phyloP scores from a whole-genome alignment of 2,888 invertebrate genomes.

The Sycophila texana region DNA sequence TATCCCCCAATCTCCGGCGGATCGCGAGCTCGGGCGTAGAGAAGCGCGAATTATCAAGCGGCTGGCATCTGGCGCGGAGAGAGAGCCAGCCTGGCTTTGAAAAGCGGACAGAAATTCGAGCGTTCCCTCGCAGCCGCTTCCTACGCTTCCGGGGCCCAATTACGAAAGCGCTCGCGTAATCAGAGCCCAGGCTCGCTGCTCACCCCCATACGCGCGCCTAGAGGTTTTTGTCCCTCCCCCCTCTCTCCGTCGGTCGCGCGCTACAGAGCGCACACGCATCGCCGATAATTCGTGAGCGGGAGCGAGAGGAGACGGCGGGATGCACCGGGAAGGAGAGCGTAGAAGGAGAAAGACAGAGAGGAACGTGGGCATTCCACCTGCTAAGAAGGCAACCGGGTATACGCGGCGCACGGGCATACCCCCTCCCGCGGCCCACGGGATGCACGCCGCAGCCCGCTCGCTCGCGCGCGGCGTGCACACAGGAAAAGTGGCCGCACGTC shows the following conservation, averaged over 20 bases:
- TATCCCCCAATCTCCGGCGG: slow-evolving; percentile 47
- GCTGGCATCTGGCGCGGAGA: slow-evolving; percentile 40
- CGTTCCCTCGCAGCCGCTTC: slow-evolving; percentile 39
- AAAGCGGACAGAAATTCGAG: slow-evolving; percentile 43
- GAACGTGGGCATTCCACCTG: slow-evolving; percentile 72
- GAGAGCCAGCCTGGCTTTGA: no score
- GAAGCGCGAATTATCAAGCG: slow-evolving; percentile 45
- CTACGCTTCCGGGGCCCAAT: slow-evolving; percentile 56
- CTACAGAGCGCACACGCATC: slow-evolving; percentile 62
- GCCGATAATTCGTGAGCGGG: slow-evolving; percentile 69
- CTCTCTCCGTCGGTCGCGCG: no score
- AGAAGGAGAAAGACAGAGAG: neutral
- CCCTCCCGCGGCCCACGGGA: slow-evolving; percentile 45
- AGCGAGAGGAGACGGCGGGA: neutral
- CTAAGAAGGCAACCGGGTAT: slow-evolving; percentile 68
- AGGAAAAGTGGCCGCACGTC: slow-evolving; percentile 74
- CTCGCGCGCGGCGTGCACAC: slow-evolving; percentile 58
- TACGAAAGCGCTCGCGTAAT: slow-evolving; percentile 56
- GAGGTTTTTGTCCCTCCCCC: neutral
- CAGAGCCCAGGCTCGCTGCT: slow-evolving; percentile 17
- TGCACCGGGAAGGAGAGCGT: neutral
- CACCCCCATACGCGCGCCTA: no score
- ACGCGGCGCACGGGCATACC: slow-evolving; percentile 62
- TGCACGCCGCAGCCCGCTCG: slow-evolving; percentile 14
- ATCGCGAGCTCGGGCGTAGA: slow-evolving; percentile 21